phyloP scores from a whole-genome alignment of 2,797 vertebrate genomes.

The Rhinophrynus dorsalis region DNA sequence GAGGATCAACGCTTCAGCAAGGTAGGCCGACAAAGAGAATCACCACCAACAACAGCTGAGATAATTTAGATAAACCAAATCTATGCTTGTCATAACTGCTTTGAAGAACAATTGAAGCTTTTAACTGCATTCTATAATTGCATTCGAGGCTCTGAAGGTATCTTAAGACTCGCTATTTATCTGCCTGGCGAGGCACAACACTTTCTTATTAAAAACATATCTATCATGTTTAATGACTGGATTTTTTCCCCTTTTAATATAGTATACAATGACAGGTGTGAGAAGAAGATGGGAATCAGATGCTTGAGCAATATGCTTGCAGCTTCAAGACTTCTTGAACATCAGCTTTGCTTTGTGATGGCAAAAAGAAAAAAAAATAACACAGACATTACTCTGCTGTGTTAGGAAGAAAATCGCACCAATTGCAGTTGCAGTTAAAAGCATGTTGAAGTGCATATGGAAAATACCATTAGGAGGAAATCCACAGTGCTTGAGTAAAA shows the following conservation, averaged over 20 bases:
- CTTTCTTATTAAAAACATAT: constrained; percentile 82
- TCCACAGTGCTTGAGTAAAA: constrained; percentile 87
- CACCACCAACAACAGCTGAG: constrained; percentile 35
- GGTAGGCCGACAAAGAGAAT: not conserved
- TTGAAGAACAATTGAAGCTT: constrained; percentile 61
- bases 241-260: constrained; percentile 72
- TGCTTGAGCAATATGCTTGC: constrained; percentile 77
- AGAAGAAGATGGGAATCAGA: constrained; percentile 72
- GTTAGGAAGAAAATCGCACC: constrained; percentile 75
- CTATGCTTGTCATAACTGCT: constrained; percentile 58
- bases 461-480: constrained; percentile 87
- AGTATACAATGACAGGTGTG: constrained; percentile 77
- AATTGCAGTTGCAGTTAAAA: constrained; percentile 84
- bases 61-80: constrained; percentile 52
- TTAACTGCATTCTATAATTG: constrained; percentile 66
- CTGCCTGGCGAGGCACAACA: constrained; percentile 75
- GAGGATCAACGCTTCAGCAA: constrained; percentile 1
- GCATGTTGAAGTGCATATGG: constrained; percentile 88
- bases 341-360: constrained; percentile 70
- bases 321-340: constrained; percentile 67
- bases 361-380: constrained; percentile 48
- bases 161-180: constrained; percentile 75
- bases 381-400: constrained; percentile 77
- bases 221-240: constrained; percentile 83
- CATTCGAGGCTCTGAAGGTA: constrained; percentile 62